Conservation (phyloP, 2,797 vertebrate species). For the Pelochelys cantorii region DNA sequence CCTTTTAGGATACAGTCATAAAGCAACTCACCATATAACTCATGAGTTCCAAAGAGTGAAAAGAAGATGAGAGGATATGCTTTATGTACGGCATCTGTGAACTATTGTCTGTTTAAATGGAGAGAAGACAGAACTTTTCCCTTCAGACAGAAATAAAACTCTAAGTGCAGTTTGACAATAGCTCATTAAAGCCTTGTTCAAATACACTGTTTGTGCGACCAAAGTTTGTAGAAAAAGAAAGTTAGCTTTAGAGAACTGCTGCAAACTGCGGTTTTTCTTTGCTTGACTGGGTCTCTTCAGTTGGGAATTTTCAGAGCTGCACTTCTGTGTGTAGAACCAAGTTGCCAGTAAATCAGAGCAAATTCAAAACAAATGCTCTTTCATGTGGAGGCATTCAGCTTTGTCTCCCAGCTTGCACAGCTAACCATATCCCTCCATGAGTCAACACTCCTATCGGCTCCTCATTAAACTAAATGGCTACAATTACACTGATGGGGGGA, state of each 20-base stretch:
- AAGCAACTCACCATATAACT: background rate
- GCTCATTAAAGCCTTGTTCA: slow-evolving; percentile 53
- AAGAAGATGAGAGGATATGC: background rate
- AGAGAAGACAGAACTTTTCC: background rate
- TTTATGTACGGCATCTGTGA: background rate
- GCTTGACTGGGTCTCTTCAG: slow-evolving; percentile 70
- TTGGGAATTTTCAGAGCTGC: slow-evolving; percentile 74
- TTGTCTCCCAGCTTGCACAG: slow-evolving; percentile 71
- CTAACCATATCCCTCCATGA: slow-evolving; percentile 70
- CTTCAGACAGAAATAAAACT: background rate
- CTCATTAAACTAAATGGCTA: slow-evolving; percentile 75
- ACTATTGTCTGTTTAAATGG: background rate
- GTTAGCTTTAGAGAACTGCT: slow-evolving; percentile 42
- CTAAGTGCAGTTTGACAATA: background rate
- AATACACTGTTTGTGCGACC: background rate
- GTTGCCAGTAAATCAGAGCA: slow-evolving; percentile 81
- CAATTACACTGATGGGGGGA: slow-evolving; percentile 53
- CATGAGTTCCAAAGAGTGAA: background rate
- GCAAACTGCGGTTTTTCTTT: slow-evolving; percentile 59
- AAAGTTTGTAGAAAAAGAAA: slow-evolving; percentile 53
- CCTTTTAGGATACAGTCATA: background rate
- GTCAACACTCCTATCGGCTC: slow-evolving; percentile 68
- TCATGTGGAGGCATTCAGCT: slow-evolving; percentile 75
- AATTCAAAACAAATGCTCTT: slow-evolving; percentile 87
- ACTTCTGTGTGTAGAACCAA: slow-evolving; percentile 51